Base-by-base conservation (phyloP, 2,888 invertebrate species). In the Epinotia demarniana region DNA sequence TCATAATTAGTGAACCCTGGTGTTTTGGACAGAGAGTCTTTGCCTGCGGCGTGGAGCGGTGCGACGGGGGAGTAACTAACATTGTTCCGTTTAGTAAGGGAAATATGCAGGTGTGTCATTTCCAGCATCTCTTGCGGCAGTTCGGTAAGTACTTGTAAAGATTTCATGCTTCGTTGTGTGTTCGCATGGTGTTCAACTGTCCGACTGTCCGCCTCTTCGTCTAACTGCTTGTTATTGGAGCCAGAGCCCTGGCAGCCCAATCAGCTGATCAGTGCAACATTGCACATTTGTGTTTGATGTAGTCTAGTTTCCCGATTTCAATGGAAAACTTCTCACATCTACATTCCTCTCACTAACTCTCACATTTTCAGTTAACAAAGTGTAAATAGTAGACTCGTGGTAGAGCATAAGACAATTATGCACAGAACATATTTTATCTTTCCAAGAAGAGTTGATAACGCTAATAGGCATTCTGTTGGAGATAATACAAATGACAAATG, bases 41-140 rank as follows among this genome's bases (percentile, higher is more conserved):
- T 88, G 88, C 86, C 86, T 85, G 87, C 86, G 87, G 85, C 82
- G 84, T 83, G 86, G 85, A 85, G 86, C 84, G 87, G 85, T 85
- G 89, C 87, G 82, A 80, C 87, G 81, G 85, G 87, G 85, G 83
- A 82, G 82, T 90, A 86, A 85, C 88, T 91, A 88, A 86, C 88
- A 90, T 87, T 87, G 89, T 88, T 86, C 87, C 87, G 84, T 84
- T 88, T 90, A 89, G 86, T 87, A 87, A 89, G 86, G 88, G 90
- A 86, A 86, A 94, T 89, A 89, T 94, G 94, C 94, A 94, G 90
- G 94, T 94, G 90, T 94, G 94, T 92, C 94, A 94, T 93, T 94
- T 94, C 94, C 94, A 94, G 89, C 94, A 94, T 83, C 94, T 94
- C 77, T 84, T 94, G 84, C 89, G 94, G 87, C 94, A 94, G 89